Evolutionary conservation across 2,888 invertebrate genomes (phyloP), one percentile per base, ranked within the genome.

Genomic region (Drosophila neotestacea): DNA sequence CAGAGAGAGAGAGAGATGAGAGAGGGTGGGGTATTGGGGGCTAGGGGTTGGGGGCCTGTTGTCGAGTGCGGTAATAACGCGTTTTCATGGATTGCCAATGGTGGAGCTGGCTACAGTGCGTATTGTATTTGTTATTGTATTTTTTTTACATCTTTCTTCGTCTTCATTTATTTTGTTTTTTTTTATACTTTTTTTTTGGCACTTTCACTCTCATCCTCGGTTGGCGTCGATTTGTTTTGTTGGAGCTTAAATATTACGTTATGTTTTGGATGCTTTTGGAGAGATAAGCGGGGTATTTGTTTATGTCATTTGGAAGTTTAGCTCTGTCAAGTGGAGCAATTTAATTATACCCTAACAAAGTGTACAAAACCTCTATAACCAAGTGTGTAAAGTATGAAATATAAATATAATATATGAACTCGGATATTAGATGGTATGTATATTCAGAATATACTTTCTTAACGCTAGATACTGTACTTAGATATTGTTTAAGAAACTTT

Each of bases 141-240:
- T 30, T 27, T 50, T 50, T 46, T 42, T 28, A 28, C 42, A 44
- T 38, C 9, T 52, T 51, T 55, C 50, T 44, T 32, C 55, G 50
- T 60, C 48, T 28, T 38, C 48, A 22, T 22, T 22, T 22, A 22
- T 22, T 22, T 22, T 22, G 22, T 22, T 59, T 41, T 30, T 13
- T 22, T 36, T 11, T 39, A 48, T 13, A 36, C 48, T 51, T 72
- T 60, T 58, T 47, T 77, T 89, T 77, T 87, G 72, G 82, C 88
- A 85, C 89, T 85, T 87, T 85, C 77, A 87, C 89, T 87, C 81
- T 85, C 74, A 72, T 75, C 67, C 67, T 71, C 79, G 73, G 70
- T 51, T 67, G 39, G 67, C 44, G 41, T 82, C 71, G 72, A 41
- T 66, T 67, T 76, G 79, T 71, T 82, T 72, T 58, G 73, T 73